Conservation (phyloP, 2,797 vertebrate species). For the Mormyrops boulengeri region DNA sequence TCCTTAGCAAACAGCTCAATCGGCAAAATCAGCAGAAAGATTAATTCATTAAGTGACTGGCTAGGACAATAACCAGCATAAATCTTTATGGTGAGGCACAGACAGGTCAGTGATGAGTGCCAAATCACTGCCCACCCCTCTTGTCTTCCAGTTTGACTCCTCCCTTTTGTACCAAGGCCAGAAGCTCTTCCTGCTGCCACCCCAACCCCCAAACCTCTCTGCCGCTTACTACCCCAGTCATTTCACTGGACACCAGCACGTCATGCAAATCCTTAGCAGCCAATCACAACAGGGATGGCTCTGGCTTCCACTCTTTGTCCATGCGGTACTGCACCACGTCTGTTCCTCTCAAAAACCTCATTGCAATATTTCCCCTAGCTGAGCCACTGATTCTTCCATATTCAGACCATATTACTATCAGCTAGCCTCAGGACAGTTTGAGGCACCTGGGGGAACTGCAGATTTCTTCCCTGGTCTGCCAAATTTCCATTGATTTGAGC, state of each 20-base stretch:
- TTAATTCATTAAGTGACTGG: neutral
- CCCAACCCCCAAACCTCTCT: neutral
- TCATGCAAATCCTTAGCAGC: neutral
- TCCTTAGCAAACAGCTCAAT: neutral
- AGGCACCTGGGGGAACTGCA: neutral
- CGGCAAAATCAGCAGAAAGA: neutral
- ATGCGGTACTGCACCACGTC: neutral
- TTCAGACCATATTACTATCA: neutral
- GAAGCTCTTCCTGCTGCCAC: neutral
- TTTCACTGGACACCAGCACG: neutral
- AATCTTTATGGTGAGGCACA: neutral
- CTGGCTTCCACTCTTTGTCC: neutral
- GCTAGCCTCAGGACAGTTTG: conserved; percentile 1
- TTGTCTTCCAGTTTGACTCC: neutral
- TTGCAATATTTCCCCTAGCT: neutral
- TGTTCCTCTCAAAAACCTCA: neutral
- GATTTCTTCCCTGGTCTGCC: neutral
- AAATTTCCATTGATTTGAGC: neutral
- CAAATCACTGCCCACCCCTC: neutral
- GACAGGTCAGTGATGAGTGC: neutral
- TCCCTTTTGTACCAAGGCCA: neutral
- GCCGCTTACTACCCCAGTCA: neutral
- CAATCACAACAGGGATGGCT: neutral
- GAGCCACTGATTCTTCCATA: neutral
- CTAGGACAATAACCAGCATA: neutral